These are phyloP conservation scores for Synanthedon myopaeformis DNA, from an alignment of 2,888 invertebrate genomes.

Conservation along the genomic window DNA sequence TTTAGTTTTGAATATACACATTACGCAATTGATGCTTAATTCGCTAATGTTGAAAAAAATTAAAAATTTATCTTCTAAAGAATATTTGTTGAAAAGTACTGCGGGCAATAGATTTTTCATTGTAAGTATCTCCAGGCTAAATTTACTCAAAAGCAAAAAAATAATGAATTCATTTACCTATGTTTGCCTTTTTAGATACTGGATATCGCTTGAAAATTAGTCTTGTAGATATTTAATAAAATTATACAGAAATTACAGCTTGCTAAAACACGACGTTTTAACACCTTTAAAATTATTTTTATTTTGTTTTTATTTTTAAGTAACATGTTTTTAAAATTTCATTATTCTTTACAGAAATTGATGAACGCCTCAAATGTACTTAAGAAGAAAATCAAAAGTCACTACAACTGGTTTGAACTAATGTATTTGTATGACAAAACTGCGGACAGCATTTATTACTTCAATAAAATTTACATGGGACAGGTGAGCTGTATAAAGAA, in stretches of 20 bases:
- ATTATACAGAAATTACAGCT: too few species aligned
- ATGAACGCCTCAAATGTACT: slow-evolving; percentile 13
- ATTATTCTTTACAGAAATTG: slow-evolving; percentile 14
- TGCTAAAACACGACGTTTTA: too few species aligned
- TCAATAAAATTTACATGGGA: slow-evolving; percentile 36
- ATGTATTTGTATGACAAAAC: slow-evolving; percentile 49
- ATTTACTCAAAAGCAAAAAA: too few species aligned
- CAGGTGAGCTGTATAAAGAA: slow-evolving; percentile 21
- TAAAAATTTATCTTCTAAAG: not conserved
- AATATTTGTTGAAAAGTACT: slow-evolving; percentile 1
- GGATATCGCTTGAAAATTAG: too few species aligned
- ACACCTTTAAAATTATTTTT: too few species aligned
- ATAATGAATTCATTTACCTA: too few species aligned
- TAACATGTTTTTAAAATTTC: too few species aligned
- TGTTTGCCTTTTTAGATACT: too few species aligned
- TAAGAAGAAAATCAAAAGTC: slow-evolving; percentile 9
- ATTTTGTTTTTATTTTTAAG: too few species aligned
- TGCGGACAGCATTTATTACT: slow-evolving; percentile 32
- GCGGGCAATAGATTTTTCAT: not conserved
- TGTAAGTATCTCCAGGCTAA: not conserved
- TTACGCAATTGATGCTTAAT: not conserved
- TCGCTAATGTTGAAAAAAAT: not conserved
- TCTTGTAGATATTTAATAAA: not conserved
- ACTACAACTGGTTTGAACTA: slow-evolving; percentile 40
- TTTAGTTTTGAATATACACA: not conserved